Evolutionary conservation across 2,797 vertebrate species (phyloP).

Genomic region (Natrix natrix): DNA sequence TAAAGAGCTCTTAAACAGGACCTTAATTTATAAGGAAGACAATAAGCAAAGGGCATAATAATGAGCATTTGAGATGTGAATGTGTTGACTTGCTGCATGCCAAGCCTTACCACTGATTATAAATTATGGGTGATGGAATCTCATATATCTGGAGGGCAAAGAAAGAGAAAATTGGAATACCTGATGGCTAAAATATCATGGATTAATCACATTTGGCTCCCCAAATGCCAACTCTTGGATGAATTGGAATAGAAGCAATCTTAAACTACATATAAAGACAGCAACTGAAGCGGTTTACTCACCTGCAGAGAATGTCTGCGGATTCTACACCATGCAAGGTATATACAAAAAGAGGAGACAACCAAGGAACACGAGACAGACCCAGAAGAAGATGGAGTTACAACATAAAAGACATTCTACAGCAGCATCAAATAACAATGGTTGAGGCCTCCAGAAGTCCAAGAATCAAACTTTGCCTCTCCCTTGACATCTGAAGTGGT

Average conservation of each 20-base stretch:
- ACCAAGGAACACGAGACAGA: no score
- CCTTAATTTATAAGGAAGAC: neutral
- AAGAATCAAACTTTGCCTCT: no score
- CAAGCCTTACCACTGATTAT: neutral
- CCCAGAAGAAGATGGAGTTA: no score
- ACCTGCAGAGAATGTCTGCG: neutral
- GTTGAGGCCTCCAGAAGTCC: no score
- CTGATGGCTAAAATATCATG: neutral
- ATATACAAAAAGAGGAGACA: no score
- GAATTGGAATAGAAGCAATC: neutral
- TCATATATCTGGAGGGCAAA: neutral
- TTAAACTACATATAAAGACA: neutral
- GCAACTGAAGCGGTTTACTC: neutral
- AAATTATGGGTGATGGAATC: neutral
- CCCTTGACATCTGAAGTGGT: no score
- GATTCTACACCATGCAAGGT: neutral
- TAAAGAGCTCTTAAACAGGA: neutral
- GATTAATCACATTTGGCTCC: neutral
- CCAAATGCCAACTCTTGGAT: neutral
- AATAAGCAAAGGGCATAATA: neutral
- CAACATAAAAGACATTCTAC: no score
- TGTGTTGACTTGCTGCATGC: neutral
- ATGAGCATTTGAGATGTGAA: neutral
- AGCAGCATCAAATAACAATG: no score
- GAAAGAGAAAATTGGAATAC: fast-evolving